These are phyloP conservation scores for Rafetus swinhoei DNA, from an alignment of 2,113 vertebrate genomes.

Conservation along the genomic window DNA sequence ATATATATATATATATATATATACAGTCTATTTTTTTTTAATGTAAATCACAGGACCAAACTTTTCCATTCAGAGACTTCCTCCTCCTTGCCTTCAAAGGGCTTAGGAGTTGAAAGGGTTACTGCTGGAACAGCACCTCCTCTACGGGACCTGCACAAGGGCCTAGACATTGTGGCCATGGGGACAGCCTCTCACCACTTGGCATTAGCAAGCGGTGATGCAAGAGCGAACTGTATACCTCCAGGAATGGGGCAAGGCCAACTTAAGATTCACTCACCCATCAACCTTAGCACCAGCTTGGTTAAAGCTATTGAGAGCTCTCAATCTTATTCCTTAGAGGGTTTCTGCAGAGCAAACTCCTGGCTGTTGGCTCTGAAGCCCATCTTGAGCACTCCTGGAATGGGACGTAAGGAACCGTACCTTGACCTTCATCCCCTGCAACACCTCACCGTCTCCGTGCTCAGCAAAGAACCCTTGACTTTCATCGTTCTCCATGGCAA, in stretches of 20 bases:
- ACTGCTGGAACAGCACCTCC: conserved; percentile 58
- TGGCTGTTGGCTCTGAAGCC: conserved; percentile 33
- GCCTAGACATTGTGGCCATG: conserved; percentile 8
- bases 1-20: conserved; percentile 60
- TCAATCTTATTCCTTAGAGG: conserved; percentile 26
- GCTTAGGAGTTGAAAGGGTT: conserved; percentile 34
- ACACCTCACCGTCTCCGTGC: background rate
- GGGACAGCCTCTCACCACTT: conserved; percentile 6
- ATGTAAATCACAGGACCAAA: conserved; percentile 81
- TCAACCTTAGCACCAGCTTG: conserved; percentile 53
- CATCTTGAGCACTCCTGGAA: background rate
- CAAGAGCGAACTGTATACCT: conserved; percentile 60
- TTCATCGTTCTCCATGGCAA: conserved; percentile 21
- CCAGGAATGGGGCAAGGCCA: conserved; percentile 47
- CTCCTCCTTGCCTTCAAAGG: conserved; percentile 48
- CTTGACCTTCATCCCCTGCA: background rate
- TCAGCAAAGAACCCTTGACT: background rate
- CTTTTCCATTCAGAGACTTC: conserved; percentile 69
- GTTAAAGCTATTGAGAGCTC: conserved; percentile 27
- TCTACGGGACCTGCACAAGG: conserved; percentile 35
- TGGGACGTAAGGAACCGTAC: conserved; percentile 28
- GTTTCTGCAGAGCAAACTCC: conserved; percentile 38
- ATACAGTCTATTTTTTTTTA: conserved; percentile 76
- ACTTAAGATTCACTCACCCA: conserved; percentile 31
- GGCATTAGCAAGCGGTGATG: background rate